These are phyloP conservation scores for Nesogale talazaci DNA, from an alignment of 2,113 vertebrate genomes.

Conservation along the genomic window DNA sequence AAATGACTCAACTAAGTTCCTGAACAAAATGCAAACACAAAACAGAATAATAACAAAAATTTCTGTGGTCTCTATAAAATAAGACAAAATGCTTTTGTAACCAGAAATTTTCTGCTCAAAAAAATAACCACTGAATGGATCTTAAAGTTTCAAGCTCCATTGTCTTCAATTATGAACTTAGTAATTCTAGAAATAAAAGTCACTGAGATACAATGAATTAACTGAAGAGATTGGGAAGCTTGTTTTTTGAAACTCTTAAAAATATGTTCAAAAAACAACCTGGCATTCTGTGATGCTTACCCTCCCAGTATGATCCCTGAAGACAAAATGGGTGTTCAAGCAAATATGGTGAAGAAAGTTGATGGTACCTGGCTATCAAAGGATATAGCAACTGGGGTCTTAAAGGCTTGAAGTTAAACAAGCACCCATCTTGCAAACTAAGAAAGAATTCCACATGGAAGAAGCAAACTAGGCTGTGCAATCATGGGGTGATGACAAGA, in stretches of 20 bases:
- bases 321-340: no score
- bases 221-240: not conserved
- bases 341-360: no score
- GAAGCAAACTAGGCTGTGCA: no score
- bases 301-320: no score
- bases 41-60: not conserved
- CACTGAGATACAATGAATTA: not conserved
- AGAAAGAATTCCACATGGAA: no score
- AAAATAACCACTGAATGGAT: not conserved
- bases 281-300: no score
- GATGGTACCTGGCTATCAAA: no score
- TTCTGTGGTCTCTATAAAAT: not conserved
- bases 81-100: not conserved
- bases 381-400: no score
- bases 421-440: no score
- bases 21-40: not conserved
- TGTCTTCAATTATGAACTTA: not conserved
- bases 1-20: not conserved
- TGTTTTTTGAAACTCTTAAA: not conserved
- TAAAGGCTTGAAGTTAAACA: no score
- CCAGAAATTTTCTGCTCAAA: constrained; percentile 27
- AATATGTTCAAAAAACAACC: no score
- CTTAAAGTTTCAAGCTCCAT: not conserved
- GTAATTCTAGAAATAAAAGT: constrained; percentile 28
- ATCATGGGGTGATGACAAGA: no score